Evolutionary conservation across 2,113 vertebrate species (phyloP).

Genomic region (Zingel zingel): DNA sequence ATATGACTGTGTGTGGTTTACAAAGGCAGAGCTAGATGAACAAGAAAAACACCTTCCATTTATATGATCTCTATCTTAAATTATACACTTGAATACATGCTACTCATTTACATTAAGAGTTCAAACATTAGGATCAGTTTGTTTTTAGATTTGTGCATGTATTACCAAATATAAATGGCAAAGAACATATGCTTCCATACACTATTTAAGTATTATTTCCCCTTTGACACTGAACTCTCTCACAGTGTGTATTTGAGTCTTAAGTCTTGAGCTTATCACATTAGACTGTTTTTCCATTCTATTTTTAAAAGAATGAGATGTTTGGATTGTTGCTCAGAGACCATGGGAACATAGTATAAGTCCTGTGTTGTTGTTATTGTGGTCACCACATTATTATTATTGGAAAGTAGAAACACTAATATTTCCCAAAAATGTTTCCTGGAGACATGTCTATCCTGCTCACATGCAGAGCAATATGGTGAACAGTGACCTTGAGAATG

Average conservation of each 20-base stretch:
- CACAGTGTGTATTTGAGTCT: not conserved
- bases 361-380: not conserved
- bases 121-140: not conserved
- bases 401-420: not conserved
- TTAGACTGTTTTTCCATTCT: slow-evolving; percentile 3
- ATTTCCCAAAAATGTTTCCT: not conserved
- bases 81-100: not conserved
- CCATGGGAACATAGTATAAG: not conserved
- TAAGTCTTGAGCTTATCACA: not conserved
- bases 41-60: no score
- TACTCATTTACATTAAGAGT: not conserved
- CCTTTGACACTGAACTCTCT: not conserved
- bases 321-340: not conserved
- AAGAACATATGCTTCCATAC: not conserved
- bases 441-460: no score
- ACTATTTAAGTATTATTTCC: not conserved
- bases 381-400: no score
- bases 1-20: not conserved
- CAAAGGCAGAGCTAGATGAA: not conserved
- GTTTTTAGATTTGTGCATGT: not conserved
- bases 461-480: no score
- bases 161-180: not conserved
- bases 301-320: slow-evolving; percentile 10
- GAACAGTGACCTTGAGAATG: no score
- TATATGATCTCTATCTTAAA: no score